Conservation (phyloP, 2,888 invertebrate genomes). For the Drosophila emarginata region DNA sequence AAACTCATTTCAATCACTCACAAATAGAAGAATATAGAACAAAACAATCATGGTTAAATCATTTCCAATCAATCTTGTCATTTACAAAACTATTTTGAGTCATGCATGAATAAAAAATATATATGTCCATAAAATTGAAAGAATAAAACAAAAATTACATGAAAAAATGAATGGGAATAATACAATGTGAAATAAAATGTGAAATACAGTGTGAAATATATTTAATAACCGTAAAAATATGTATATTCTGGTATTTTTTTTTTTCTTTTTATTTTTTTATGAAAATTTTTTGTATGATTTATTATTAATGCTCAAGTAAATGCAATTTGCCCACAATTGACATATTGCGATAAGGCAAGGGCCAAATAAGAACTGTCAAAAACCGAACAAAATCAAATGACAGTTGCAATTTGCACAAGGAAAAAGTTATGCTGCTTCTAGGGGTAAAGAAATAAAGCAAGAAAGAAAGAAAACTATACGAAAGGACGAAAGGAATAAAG, state of each 20-base stretch:
- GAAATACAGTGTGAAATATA: constrained; percentile 31
- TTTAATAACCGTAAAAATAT: constrained; percentile 52
- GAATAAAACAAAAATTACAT: no score
- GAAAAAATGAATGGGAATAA: background rate
- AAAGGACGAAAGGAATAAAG: constrained; percentile 17
- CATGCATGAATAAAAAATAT: background rate
- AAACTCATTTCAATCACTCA: background rate
- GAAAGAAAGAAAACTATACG: background rate
- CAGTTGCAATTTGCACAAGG: constrained; percentile 63
- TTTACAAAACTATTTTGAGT: background rate
- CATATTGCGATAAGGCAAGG: constrained; percentile 69
- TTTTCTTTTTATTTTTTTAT: constrained; percentile 7
- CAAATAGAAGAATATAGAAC: background rate
- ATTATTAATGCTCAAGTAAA: constrained; percentile 49
- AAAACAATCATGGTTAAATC: background rate
- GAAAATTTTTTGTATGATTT: constrained; percentile 44
- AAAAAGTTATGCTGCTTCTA: constrained; percentile 52
- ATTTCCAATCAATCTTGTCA: background rate
- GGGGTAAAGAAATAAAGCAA: background rate
- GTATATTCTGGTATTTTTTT: background rate
- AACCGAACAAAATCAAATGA: constrained; percentile 66
- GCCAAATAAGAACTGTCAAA: constrained; percentile 39
- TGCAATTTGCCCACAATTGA: constrained; percentile 62
- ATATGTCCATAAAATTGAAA: background rate
- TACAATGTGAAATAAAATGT: background rate